phyloP scores from a whole-genome alignment of 1,140 invertebrate species.

The Tetragonula clypearis region DNA sequence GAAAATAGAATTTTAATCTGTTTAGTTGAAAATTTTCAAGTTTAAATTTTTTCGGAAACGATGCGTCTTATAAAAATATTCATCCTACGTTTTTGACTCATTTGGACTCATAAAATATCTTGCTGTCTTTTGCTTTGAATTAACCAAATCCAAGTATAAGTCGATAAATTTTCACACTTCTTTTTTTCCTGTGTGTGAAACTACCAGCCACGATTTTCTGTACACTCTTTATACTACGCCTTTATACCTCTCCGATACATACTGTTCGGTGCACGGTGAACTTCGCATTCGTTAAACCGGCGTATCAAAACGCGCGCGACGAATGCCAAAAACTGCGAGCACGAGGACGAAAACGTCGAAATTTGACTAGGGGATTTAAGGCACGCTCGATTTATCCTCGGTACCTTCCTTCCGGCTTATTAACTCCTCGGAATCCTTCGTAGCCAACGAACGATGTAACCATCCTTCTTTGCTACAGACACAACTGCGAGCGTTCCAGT shows the following conservation, averaged over 20 bases:
- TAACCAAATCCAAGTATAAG: no score
- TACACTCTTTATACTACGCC: no score
- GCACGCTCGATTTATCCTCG: conserved; percentile 54
- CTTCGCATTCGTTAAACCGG: conserved; percentile 16
- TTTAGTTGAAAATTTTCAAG: no score
- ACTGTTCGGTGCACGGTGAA: neutral
- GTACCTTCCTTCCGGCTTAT: conserved; percentile 55
- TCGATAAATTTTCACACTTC: no score
- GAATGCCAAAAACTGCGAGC: neutral
- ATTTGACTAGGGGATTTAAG: conserved; percentile 36
- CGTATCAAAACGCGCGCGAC: neutral
- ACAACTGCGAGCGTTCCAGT: conserved; percentile 1
- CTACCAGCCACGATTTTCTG: no score
- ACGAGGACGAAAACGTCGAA: conserved; percentile 3
- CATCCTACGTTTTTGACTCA: no score
- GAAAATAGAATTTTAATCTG: no score
- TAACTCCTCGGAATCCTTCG: conserved; percentile 34
- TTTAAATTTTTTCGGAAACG: no score
- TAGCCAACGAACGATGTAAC: conserved; percentile 47
- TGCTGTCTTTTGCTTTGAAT: no score
- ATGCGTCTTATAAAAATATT: no score
- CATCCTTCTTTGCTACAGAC: conserved; percentile 48
- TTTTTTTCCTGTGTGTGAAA: no score
- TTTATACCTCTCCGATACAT: neutral
- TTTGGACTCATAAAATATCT: no score